Evolutionary conservation across 30 jellyfish, hydroid and myxozoan species (phyloP).

Genomic region (Phacellophora camtschatica): DNA sequence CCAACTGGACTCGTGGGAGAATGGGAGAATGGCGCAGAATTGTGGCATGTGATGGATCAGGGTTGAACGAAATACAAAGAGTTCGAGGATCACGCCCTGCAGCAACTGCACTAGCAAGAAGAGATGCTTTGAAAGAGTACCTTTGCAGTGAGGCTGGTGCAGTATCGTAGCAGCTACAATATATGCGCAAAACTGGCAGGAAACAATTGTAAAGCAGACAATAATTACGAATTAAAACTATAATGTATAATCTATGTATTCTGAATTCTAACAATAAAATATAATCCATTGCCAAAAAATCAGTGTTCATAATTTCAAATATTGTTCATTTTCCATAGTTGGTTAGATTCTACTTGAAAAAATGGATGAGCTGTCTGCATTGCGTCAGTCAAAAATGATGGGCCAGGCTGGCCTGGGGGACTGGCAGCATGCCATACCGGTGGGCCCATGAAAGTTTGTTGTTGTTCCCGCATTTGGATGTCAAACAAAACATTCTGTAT

Average conservation of each 20-base stretch:
- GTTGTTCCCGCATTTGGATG: constrained; percentile 25
- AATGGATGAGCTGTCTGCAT: not conserved
- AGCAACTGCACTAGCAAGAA: not conserved
- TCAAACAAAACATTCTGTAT: constrained; percentile 17
- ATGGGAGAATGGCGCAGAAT: constrained; percentile 33
- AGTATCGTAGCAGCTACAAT: not conserved
- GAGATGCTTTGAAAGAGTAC: constrained; percentile 9
- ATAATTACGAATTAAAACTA: no score
- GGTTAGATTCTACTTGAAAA: not conserved
- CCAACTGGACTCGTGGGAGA: constrained; percentile 56
- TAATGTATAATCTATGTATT: no score
- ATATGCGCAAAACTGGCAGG: not conserved
- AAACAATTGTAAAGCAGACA: no score
- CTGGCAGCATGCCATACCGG: not conserved
- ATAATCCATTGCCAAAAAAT: no score
- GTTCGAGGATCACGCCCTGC: constrained; percentile 4
- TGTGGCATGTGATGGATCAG: not conserved
- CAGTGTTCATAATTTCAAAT: not conserved
- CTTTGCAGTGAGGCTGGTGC: not conserved
- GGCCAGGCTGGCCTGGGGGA: not conserved
- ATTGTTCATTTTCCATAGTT: no score
- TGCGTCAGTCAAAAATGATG: not conserved
- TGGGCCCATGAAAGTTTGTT: not conserved
- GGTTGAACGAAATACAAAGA: not conserved
- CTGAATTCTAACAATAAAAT: no score